Conservation (phyloP, 2,113 vertebrate species). For the Peromyscus maniculatus region DNA sequence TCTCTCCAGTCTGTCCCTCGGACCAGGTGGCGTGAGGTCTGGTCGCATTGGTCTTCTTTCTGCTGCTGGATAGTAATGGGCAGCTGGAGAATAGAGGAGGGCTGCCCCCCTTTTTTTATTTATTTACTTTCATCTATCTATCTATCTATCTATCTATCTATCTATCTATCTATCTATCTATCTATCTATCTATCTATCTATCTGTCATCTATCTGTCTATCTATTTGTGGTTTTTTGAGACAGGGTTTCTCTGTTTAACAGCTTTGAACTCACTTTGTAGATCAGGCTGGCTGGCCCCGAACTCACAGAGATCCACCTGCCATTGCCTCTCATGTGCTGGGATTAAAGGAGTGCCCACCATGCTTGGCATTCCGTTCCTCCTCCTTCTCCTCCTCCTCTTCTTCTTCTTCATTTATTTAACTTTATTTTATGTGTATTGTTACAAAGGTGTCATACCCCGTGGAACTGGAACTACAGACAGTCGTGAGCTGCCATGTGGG, state of each 20-base stretch:
- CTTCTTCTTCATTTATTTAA: no score
- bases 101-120: neutral
- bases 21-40: neutral
- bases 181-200: no score
- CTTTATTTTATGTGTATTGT: no score
- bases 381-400: no score
- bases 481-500: no score
- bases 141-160: no score
- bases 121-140: no score
- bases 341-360: neutral
- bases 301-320: neutral
- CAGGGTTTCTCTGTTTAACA: neutral
- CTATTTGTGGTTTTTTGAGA: neutral
- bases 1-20: neutral
- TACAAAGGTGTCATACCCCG: no score
- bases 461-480: no score
- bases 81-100: neutral
- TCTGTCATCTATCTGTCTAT: no score
- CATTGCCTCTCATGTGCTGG: neutral
- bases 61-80: neutral
- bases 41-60: neutral
- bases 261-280: neutral
- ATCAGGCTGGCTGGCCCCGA: neutral
- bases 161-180: no score
- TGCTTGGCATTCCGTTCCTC: no score